Base-by-base conservation (phyloP, 2,113 vertebrate species). In the Planiliza haematocheilus region DNA sequence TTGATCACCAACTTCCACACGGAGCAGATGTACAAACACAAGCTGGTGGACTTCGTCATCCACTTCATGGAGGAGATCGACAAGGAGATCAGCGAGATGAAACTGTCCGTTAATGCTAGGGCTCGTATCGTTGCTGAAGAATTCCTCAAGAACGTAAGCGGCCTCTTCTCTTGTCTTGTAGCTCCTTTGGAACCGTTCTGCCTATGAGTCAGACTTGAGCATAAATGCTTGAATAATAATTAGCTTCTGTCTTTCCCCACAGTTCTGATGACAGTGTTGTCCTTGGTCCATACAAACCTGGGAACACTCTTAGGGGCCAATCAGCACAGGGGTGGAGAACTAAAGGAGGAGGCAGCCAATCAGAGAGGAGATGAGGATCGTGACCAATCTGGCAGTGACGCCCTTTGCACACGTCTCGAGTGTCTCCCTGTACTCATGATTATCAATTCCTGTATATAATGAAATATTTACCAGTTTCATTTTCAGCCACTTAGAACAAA, bases 1-100 rank as follows among this genome's bases (percentile, higher is more conserved):
- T 93, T 99, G 91, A 99, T 99, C 77, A 99, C 98, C 55, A 99
- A 99, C 94, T 99, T 99, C 94, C 98, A 99, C 89, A 99, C 97
- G 12, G 98, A 99, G 91, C 98, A 99, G 92, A 99, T 99, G 98
- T 99, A 99, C 91, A 99, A 99, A 88, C 98, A 99, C 93, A 99
- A 99, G 91, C 90, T 99, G 79, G 98, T 99, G 86, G 98, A 99
- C 90, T 99, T 96, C 72, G 96, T 99, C 74, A 98, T 99, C 88
- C 96, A 99, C 73, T 99, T 99, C 91, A 99, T 99, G 98, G 98
- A 99, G 88, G 98, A 99, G 89, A 99, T 99, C 0, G 98, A 99
- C 92, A 99, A 99, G 82, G 98, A 99, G 90, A 98, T 99, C 90
- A 99, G 98, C 0, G 98, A 99, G 93, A 99, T 99, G 98, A 99